Conservation (phyloP, 2,113 vertebrate species). For the Podarcis cretensis region DNA sequence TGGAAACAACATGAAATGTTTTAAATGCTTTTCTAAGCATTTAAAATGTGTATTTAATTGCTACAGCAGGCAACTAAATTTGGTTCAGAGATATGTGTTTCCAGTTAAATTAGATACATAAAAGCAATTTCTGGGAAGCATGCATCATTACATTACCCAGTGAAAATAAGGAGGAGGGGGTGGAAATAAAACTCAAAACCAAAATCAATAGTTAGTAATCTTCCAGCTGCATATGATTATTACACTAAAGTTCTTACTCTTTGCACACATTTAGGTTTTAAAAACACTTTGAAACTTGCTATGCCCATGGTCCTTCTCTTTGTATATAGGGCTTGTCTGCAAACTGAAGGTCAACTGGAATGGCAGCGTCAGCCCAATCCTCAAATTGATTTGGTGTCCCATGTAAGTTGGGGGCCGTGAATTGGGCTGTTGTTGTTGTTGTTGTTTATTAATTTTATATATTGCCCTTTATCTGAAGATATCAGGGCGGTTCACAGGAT, state of each 20-base stretch:
- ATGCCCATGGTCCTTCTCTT: background rate
- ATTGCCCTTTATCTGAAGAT: too few relatives aligned
- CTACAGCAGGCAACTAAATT: background rate
- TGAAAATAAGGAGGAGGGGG: background rate
- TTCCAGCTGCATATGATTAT: background rate
- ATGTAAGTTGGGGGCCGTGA: accelerated
- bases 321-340: background rate
- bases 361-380: too few relatives aligned
- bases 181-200: background rate
- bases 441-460: too few relatives aligned
- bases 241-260: background rate
- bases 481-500: too few relatives aligned
- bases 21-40: slow-evolving; percentile 5
- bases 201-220: slow-evolving; percentile 18
- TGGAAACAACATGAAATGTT: background rate
- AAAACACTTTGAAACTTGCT: background rate
- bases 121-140: slow-evolving; percentile 12
- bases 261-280: background rate
- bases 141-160: background rate
- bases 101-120: background rate
- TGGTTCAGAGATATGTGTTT: background rate
- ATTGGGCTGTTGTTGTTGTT: too few relatives aligned
- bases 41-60: slow-evolving; percentile 22
- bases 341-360: too few relatives aligned
- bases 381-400: too few relatives aligned